Evolutionary conservation across 2,888 invertebrate species (phyloP).

Genomic region (Aplocera efformata): DNA sequence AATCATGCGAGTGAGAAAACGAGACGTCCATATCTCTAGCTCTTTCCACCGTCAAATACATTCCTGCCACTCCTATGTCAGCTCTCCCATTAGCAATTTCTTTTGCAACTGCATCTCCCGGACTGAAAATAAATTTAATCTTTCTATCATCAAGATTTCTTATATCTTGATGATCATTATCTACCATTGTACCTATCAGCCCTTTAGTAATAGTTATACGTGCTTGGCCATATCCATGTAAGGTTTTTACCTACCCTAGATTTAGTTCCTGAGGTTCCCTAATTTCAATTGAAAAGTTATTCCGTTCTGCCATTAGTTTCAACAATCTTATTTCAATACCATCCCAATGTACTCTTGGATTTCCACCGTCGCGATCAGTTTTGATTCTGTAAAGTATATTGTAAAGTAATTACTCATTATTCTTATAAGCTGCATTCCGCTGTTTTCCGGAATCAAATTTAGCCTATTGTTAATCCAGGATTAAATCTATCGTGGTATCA

Average conservation of each 20-base stretch:
- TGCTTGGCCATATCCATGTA: too few species aligned
- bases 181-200: too few species aligned
- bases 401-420: too few species aligned
- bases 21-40: conserved; percentile 80
- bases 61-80: conserved; percentile 86
- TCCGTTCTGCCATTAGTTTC: conserved; percentile 79
- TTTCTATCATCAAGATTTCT: too few species aligned
- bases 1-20: conserved; percentile 85
- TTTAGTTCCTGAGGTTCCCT: conserved; percentile 76
- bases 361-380: conserved; percentile 68
- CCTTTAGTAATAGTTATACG: too few species aligned
- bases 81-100: conserved; percentile 77
- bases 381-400: conserved; percentile 45
- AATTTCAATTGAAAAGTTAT: conserved; percentile 87
- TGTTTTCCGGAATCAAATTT: too few species aligned
- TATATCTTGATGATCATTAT: too few species aligned
- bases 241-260: conserved; percentile 64
- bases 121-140: conserved; percentile 61
- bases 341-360: conserved; percentile 81
- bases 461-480: too few species aligned
- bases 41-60: conserved; percentile 83
- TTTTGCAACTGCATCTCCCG: conserved; percentile 81
- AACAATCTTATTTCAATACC: conserved; percentile 87
- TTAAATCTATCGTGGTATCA: too few species aligned
- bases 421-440: not conserved